A percentile compares a stretch with the other conserved stretches of the same genome.
Evolutionary conservation across 2,797 vertebrate genomes (phyloP).

Genomic region (Sebastes baramenuke): DNA sequence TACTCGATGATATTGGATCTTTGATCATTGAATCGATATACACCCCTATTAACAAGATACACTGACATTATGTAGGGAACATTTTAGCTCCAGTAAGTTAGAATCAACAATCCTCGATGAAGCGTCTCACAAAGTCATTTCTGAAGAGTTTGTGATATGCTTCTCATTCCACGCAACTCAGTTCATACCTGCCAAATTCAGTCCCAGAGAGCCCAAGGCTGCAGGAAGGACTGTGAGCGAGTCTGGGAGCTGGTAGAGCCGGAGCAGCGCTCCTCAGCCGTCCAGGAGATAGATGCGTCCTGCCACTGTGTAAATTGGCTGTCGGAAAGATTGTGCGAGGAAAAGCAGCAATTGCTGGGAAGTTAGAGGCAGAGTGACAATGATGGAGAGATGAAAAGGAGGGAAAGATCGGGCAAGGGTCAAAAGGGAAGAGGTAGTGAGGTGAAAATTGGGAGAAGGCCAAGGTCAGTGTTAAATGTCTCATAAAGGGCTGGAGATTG

Average conservation of each 20-base stretch:
- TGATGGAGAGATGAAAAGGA: constrained; percentile 62
- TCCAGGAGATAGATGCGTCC: constrained; percentile 73
- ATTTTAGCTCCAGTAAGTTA: background rate
- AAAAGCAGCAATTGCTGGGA: constrained; percentile 53
- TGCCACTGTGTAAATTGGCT: constrained; percentile 78
- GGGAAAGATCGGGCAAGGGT: constrained; percentile 25
- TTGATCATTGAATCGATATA: too few relatives aligned
- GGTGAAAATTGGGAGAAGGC: constrained; percentile 32
- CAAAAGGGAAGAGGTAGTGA: constrained; percentile 40
- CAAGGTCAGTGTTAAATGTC: constrained; percentile 59
- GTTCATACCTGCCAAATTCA: constrained; percentile 37
- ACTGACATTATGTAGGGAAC: background rate
- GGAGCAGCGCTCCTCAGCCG: constrained; percentile 32
- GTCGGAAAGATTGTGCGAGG: constrained; percentile 67
- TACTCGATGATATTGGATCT: too few relatives aligned
- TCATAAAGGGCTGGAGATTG: constrained; percentile 29
- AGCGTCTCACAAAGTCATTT: background rate
- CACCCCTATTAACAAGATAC: too few relatives aligned
- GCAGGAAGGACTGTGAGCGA: constrained; percentile 30
- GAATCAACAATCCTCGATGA: background rate
- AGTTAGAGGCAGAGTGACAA: constrained; percentile 56
- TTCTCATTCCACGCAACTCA: constrained; percentile 5
- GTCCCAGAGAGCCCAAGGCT: constrained; percentile 33
- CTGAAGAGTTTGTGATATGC: background rate
- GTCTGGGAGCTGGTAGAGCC: constrained; percentile 21